Conservation (phyloP, 2,113 vertebrate species). For the Galbula dea region DNA sequence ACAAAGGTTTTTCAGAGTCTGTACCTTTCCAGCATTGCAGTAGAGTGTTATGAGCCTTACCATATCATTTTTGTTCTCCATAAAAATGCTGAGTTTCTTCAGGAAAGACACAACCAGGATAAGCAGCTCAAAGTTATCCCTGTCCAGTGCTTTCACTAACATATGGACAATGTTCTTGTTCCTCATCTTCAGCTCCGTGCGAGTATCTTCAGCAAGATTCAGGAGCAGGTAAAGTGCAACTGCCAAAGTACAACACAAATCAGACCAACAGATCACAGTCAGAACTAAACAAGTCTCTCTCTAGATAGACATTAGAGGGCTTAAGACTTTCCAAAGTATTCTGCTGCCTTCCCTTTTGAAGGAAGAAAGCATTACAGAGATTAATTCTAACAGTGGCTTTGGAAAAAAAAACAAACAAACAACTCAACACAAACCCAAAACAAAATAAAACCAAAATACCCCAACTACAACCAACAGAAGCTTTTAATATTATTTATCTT, state of each 20-base stretch:
- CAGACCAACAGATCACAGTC: not conserved
- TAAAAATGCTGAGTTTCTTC: conserved; percentile 95
- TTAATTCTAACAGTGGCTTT: not conserved
- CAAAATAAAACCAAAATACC: not conserved
- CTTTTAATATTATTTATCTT: not conserved
- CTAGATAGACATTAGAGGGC: not conserved
- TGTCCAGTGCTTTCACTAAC: conserved; percentile 88
- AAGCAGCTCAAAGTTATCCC: conserved; percentile 89
- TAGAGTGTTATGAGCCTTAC: conserved; percentile 67
- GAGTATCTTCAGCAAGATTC: conserved; percentile 91
- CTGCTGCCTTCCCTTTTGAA: not conserved
- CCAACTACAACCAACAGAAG: not conserved
- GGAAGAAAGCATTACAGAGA: not conserved
- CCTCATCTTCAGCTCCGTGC: conserved; percentile 93
- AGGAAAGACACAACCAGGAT: conserved; percentile 90
- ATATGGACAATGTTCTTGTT: conserved; percentile 94
- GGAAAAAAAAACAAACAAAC: not conserved
- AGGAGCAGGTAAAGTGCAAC: conserved; percentile 89
- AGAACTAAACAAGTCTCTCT: not conserved
- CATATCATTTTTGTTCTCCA: conserved; percentile 98
- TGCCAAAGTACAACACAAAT: conserved; percentile 46
- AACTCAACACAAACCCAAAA: too few species aligned
- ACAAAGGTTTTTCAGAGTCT: not conserved
- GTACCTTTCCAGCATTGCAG: not conserved
- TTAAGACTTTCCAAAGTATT: not conserved